A percentile compares a stretch with the other conserved stretches of the same genome.
Evolutionary conservation across 2,797 vertebrate species (phyloP).

Genomic region (Gastrophryne carolinensis): DNA sequence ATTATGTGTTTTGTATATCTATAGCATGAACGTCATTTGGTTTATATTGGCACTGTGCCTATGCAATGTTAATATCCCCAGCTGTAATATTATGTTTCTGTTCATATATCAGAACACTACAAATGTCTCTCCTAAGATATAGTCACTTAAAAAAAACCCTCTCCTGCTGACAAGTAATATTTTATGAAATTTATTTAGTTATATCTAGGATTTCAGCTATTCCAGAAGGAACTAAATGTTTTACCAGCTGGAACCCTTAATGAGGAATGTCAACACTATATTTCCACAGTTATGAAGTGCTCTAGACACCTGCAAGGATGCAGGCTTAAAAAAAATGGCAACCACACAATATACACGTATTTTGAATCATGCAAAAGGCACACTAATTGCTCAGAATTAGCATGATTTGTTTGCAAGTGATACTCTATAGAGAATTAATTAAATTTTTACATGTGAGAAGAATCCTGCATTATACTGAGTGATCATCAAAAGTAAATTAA

Average conservation of each 20-base stretch:
- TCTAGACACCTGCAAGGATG: constrained; percentile 55
- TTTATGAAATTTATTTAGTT: constrained; percentile 38
- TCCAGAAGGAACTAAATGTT: constrained; percentile 35
- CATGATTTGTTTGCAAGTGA: constrained; percentile 31
- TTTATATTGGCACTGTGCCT: not conserved
- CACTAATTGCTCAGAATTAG: constrained; percentile 28
- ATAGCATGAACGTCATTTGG: not conserved
- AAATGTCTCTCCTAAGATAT: constrained; percentile 12
- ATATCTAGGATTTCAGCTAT: constrained; percentile 27
- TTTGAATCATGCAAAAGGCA: constrained; percentile 24
- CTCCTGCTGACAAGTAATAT: constrained; percentile 30
- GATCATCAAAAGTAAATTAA: not conserved
- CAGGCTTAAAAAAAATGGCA: constrained; percentile 2
- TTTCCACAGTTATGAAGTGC: constrained; percentile 44
- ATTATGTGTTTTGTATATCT: not conserved
- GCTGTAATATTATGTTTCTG: not conserved
- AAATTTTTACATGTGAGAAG: not conserved
- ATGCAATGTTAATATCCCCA: not conserved
- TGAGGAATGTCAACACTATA: constrained; percentile 68
- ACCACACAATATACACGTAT: constrained; percentile 16
- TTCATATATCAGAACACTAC: not conserved
- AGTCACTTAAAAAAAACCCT: constrained; percentile 19
- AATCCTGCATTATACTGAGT: not conserved
- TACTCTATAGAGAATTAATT: not conserved
- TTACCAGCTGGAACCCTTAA: constrained; percentile 60